Percentiles rank a stretch among this genome's conserved stretches.
Conservation (phyloP, 2,113 vertebrate genomes). For the Grantiella picta region DNA sequence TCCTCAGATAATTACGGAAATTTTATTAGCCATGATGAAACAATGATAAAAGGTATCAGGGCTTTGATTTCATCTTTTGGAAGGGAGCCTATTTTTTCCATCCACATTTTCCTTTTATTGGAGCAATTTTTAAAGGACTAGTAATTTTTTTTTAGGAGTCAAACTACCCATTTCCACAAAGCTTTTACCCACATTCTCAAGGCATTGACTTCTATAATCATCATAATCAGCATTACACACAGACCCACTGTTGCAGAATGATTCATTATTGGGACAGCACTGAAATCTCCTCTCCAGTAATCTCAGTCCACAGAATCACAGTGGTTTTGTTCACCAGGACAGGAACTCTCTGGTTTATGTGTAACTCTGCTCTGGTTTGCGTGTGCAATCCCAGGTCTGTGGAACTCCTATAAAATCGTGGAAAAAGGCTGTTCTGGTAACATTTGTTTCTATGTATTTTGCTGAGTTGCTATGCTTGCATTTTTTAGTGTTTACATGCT, state of each 20-base stretch:
- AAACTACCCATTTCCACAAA: slow-evolving; percentile 41
- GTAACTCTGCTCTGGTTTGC: background rate
- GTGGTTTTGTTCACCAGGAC: background rate
- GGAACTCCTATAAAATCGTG: background rate
- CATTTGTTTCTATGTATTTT: slow-evolving; percentile 13
- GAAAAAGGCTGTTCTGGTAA: background rate
- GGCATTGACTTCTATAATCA: background rate
- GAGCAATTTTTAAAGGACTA: background rate
- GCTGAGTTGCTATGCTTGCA: slow-evolving; percentile 23
- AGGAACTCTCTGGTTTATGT: background rate
- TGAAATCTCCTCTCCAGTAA: background rate
- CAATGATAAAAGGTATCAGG: slow-evolving; percentile 41
- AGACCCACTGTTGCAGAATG: background rate
- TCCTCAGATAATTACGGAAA: slow-evolving; percentile 67
- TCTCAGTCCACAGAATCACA: background rate
- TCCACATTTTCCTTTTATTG: slow-evolving; percentile 65
- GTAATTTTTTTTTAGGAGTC: slow-evolving; percentile 51
- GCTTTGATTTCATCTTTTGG: slow-evolving; percentile 68
- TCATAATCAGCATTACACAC: background rate
- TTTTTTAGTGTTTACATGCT: slow-evolving; percentile 45
- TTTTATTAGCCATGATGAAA: slow-evolving; percentile 69
- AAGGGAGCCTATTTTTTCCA: slow-evolving; percentile 48
- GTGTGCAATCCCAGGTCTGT: background rate
- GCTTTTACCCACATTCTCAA: background rate
- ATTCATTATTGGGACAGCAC: background rate